Evolutionary conservation across 1,140 invertebrate species (phyloP), one percentile per base, ranked within the genome.

Genomic region (Bombus huntii): DNA sequence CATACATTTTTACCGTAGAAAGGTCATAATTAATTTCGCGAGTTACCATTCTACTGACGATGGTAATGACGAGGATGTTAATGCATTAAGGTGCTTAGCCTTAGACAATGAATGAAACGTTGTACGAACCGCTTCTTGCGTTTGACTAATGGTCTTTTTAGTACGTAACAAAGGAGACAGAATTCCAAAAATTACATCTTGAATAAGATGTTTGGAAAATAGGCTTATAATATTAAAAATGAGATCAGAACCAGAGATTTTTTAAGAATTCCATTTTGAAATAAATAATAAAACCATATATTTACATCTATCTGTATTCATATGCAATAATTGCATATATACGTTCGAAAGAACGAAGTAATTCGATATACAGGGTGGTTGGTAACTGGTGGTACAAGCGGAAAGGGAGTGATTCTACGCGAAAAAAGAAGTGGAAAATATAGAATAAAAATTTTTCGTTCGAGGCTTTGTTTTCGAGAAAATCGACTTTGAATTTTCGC

Each of bases 21-120:
- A 74, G n/a, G n/a, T 74, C 44, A n/a, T 47, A 74, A 74, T 74
- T 74, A 74, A 53, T 74, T 74, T 22, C 8, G 28, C 12, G 28
- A 22, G 47, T 53, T 53, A 53, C 47, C 18, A 12, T 25, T 34
- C 15, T 3, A 31, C 9, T 15, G 34, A 37, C 12, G 42, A 74
- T 4, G n/a, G 25, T 25, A 15, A 47, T 22, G 47, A 53, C 47
- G 6, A 22, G 1, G 47, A 53, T 47, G n/a, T 31, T 42, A 42
- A 74, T 15, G 13, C 42, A 53, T 53, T 22, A 47, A 74, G 31
- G 22, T 31, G 66, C 34, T 74, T 53, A 53, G 18, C 18, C 47
- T 53, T 53, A 18, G 18, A 44, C n/a, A 47, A 73, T 47, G 72
- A 74, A 44, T 3, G 15, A 68, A 68, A 37, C 34, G 34, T 37